Evolutionary conservation across 1,140 invertebrate genomes (phyloP), one percentile per base, ranked within the genome.

Genomic region (Trigoniulus corallinus): DNA sequence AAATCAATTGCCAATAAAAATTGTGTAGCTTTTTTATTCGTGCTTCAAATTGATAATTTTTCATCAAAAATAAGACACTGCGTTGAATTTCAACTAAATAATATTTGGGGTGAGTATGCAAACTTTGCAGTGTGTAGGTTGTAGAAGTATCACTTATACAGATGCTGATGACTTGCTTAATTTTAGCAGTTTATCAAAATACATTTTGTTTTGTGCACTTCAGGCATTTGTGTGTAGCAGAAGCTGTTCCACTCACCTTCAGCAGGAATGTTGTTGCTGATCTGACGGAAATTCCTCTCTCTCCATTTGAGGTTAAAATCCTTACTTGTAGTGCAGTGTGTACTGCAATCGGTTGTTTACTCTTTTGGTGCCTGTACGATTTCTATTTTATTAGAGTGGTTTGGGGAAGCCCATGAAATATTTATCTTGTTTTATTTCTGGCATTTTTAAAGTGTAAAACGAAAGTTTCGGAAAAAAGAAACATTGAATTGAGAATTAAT

Each of bases 341-440:
- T 46, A 15, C 29, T 39, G 48, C 52, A 26, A 40, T 3, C 29
- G 21, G 27, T 40, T 27, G 18, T 15, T 3, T 40, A 22, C 18
- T 40, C 10, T 40, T 23, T 18, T 51, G 25, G 42, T 51, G 50
- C 46, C 49, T 55, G 48, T 45, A 47, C 47, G 54, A n/a, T n/a
- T n/a, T n/a, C n/a, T n/a, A n/a, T n/a, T n/a, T n/a, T n/a, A n/a
- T n/a, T n/a, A n/a, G n/a, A n/a, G n/a, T n/a, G n/a, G n/a, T n/a
- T n/a, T n/a, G n/a, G n/a, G n/a, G n/a, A n/a, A n/a, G n/a, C n/a
- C n/a, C n/a, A n/a, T n/a, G n/a, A n/a, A n/a, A n/a, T n/a, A n/a
- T n/a, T n/a, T n/a, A n/a, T n/a, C n/a, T n/a, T n/a, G n/a, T n/a
- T n/a, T n/a, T n/a, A n/a, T n/a, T n/a, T n/a, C n/a, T n/a, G n/a